Percentiles rank a stretch among this genome's conserved stretches.
Conservation (phyloP, 2,888 invertebrate genomes). For the Phymatocera aterrima region DNA sequence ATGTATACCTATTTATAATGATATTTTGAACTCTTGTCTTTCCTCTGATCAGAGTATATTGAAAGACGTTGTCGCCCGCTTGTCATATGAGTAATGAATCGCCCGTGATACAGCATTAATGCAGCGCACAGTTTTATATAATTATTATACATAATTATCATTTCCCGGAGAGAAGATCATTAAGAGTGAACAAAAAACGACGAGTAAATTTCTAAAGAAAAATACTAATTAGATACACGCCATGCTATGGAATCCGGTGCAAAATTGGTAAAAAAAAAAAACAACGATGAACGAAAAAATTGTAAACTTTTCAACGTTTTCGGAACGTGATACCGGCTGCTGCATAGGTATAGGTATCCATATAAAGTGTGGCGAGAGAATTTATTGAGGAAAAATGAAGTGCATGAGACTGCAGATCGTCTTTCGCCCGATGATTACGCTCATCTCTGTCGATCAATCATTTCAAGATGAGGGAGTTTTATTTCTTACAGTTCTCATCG, state of each 20-base stretch:
- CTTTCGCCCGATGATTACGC: constrained; percentile 4
- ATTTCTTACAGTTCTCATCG: neutral
- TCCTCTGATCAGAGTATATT: neutral
- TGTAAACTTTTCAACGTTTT: neutral
- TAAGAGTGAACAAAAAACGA: too few relatives aligned
- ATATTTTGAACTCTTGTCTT: neutral
- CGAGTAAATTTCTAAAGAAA: too few relatives aligned
- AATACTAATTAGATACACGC: too few relatives aligned
- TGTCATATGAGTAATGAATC: neutral
- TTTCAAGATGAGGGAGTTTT: neutral
- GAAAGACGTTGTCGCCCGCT: neutral
- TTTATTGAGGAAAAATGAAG: constrained; percentile 15
- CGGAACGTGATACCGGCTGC: neutral
- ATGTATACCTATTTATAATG: neutral
- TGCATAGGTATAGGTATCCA: neutral
- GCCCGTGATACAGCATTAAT: too few relatives aligned
- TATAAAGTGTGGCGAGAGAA: too few relatives aligned
- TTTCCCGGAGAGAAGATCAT: too few relatives aligned
- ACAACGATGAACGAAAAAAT: too few relatives aligned
- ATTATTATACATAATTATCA: too few relatives aligned
- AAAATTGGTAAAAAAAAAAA: too few relatives aligned
- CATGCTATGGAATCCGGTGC: too few relatives aligned
- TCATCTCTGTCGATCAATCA: constrained; percentile 13
- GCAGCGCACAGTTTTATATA: too few relatives aligned
- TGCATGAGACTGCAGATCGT: neutral